Conservation (phyloP, 2,797 vertebrate genomes). For the Phoxinus dragarum region DNA sequence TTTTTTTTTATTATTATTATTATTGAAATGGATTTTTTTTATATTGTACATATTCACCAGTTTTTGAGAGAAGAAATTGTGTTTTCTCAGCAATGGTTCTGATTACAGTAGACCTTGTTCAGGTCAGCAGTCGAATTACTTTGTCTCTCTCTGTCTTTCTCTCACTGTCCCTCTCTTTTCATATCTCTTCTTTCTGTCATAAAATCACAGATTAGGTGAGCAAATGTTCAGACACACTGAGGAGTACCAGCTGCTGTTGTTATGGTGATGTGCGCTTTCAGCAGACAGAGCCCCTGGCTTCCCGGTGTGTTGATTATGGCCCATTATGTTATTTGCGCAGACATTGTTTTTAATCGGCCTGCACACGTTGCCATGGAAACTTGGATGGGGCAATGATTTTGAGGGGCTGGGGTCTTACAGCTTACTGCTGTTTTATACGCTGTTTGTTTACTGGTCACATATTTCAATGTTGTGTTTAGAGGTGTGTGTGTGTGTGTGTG, state of each 20-base stretch:
- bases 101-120: conserved; percentile 15
- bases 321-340: conserved; percentile 69
- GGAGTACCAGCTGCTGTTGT: conserved; percentile 66
- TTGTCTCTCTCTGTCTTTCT: not conserved
- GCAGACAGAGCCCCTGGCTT: conserved; percentile 61
- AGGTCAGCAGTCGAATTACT: conserved; percentile 22
- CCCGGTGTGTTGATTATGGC: conserved; percentile 69
- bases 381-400: conserved; percentile 40
- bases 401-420: conserved; percentile 21
- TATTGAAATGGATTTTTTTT: not conserved
- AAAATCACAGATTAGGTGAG: conserved; percentile 53
- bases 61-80: not conserved
- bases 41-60: not conserved
- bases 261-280: conserved; percentile 68
- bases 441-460: conserved; percentile 35
- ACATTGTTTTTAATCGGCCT: conserved; percentile 70
- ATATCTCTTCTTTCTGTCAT: conserved; percentile 16
- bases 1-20: not conserved
- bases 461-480: conserved; percentile 17
- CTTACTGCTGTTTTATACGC: conserved; percentile 13
- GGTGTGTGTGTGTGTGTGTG: too few relatives aligned
- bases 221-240: conserved; percentile 49
- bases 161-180: not conserved
- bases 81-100: not conserved
- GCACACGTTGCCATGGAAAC: conserved; percentile 61